A percentile compares a stretch with the other conserved stretches of the same genome.
Evolutionary conservation across 2,113 vertebrate species (phyloP).

Genomic region (Phrynosoma blainvillii): DNA sequence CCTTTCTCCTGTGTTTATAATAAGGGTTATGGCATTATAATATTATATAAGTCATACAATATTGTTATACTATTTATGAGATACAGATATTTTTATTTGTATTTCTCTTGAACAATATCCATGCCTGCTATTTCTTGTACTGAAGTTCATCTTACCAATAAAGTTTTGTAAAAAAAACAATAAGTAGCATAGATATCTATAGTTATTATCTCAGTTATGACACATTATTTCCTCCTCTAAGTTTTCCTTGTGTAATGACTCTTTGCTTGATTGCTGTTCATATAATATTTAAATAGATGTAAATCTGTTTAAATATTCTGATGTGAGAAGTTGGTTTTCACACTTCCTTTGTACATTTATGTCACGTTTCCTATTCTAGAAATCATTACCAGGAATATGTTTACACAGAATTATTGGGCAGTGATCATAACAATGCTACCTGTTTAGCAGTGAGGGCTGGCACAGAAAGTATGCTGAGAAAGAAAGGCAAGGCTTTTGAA

Average conservation of each 20-base stretch:
- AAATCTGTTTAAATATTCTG: constrained; percentile 39
- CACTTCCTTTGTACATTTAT: constrained; percentile 51
- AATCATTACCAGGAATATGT: constrained; percentile 36
- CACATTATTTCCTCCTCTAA: constrained; percentile 19
- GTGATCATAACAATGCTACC: constrained; percentile 39
- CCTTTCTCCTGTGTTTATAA: constrained; percentile 23
- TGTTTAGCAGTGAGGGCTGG: constrained; percentile 43
- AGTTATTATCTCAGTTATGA: constrained; percentile 11
- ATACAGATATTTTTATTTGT: neutral
- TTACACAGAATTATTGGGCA: constrained; percentile 47
- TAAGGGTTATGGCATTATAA: neutral
- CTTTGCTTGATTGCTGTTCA: constrained; percentile 31
- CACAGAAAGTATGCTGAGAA: constrained; percentile 51
- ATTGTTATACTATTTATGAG: neutral
- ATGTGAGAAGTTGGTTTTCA: constrained; percentile 49
- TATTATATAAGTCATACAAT: neutral
- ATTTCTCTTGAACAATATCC: neutral
- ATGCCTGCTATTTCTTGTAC: neutral
- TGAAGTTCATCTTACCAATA: constrained; percentile 23
- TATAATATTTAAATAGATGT: constrained; percentile 39
- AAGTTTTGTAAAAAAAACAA: constrained; percentile 3
- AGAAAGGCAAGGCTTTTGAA: constrained; percentile 57
- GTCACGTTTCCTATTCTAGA: constrained; percentile 55
- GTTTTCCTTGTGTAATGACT: neutral
- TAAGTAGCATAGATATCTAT: constrained; percentile 13